Conservation (phyloP, 2,888 invertebrate genomes). For the Apamea monoglypha region DNA sequence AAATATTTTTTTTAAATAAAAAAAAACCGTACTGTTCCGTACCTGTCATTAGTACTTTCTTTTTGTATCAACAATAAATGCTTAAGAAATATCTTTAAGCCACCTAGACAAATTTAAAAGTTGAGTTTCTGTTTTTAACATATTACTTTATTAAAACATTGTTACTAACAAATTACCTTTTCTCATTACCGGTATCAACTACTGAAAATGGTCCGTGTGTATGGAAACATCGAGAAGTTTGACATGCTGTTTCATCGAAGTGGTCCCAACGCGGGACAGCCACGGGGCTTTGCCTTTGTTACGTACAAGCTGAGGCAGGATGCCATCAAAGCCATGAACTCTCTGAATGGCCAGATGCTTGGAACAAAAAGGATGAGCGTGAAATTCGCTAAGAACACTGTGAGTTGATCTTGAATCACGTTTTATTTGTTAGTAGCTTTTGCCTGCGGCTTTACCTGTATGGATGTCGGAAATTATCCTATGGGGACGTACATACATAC, state of each 20-base stretch:
- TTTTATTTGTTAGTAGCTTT: not conserved
- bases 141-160: slow-evolving; percentile 6
- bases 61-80: not conserved
- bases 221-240: slow-evolving; percentile 98
- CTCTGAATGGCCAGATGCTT: slow-evolving; percentile 93
- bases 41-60: not conserved
- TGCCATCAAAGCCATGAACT: slow-evolving; percentile 93
- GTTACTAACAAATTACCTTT: slow-evolving; percentile 80
- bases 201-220: slow-evolving; percentile 98
- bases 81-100: not conserved
- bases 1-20: too few relatives aligned
- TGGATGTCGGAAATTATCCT: too few relatives aligned
- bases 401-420: slow-evolving; percentile 64
- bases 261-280: slow-evolving; percentile 96
- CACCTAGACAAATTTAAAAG: too few relatives aligned
- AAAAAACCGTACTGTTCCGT: too few relatives aligned
- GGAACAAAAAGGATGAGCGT: slow-evolving; percentile 94
- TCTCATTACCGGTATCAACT: slow-evolving; percentile 97
- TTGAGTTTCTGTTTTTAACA: not conserved
- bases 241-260: slow-evolving; percentile 98
- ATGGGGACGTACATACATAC: too few relatives aligned
- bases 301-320: slow-evolving; percentile 93
- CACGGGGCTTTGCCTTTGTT: slow-evolving; percentile 98
- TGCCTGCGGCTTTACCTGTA: too few relatives aligned
- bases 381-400: slow-evolving; percentile 94